Percentiles rank a stretch among this genome's conserved stretches.
Conservation (phyloP, 2,797 vertebrate species). For the Pseudopleuronectes americanus region DNA sequence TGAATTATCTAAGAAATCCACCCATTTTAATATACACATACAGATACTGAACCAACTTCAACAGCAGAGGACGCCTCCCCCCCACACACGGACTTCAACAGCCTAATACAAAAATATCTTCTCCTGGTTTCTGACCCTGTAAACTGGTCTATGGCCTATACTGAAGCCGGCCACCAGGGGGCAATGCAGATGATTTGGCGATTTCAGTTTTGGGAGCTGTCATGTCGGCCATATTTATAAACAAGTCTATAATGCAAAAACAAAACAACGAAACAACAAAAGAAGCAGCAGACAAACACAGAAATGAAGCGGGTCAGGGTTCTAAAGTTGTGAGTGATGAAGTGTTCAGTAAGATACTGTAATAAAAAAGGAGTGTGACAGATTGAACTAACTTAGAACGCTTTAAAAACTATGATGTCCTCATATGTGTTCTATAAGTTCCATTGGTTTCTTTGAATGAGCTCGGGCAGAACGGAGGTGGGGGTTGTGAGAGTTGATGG, state of each 20-base stretch:
- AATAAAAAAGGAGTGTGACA: too few relatives aligned
- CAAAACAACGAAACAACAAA: too few relatives aligned
- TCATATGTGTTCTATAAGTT: neutral
- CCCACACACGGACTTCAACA: constrained; percentile 1
- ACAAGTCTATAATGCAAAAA: too few relatives aligned
- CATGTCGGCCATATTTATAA: too few relatives aligned
- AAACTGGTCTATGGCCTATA: constrained; percentile 22
- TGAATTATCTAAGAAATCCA: neutral
- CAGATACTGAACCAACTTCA: neutral
- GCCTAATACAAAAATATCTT: constrained; percentile 46
- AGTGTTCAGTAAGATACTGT: too few relatives aligned
- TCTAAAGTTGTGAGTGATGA: too few relatives aligned
- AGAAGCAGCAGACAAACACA: too few relatives aligned
- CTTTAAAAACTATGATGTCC: neutral
- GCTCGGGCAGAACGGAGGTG: neutral
- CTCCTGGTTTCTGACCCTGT: constrained; percentile 25
- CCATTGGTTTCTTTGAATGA: constrained; percentile 24
- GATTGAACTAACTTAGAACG: too few relatives aligned
- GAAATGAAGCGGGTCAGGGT: too few relatives aligned
- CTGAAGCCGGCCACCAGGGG: too few relatives aligned
- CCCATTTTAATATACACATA: neutral
- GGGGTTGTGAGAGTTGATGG: neutral
- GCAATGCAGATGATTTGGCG: too few relatives aligned
- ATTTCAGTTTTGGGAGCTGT: too few relatives aligned
- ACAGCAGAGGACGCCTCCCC: neutral